Evolutionary conservation across 2,888 invertebrate genomes (phyloP).

Genomic region (Ganaspis brasiliensis): DNA sequence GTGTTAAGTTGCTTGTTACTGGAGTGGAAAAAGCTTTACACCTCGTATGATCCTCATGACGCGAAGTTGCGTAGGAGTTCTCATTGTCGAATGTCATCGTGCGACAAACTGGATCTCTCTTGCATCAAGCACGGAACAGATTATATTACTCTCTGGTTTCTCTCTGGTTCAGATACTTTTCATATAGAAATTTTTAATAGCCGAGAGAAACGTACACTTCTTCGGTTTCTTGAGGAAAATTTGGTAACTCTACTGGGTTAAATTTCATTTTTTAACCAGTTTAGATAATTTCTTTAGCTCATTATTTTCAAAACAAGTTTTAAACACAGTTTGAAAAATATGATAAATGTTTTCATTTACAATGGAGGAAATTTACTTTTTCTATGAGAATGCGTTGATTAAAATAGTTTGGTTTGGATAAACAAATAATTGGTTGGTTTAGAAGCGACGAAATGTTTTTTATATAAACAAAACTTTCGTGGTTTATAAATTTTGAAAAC

Average conservation of each 20-base stretch:
- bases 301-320: not conserved
- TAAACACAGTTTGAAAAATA: too few species aligned
- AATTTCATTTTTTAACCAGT: not conserved
- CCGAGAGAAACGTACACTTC: not conserved
- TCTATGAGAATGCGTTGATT: too few species aligned
- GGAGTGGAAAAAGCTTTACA: conserved; percentile 65
- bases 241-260: conserved; percentile 42
- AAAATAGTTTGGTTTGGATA: too few species aligned
- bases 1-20: conserved; percentile 60
- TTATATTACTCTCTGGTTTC: conserved; percentile 70
- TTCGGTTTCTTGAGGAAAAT: not conserved
- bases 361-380: too few species aligned
- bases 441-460: too few species aligned
- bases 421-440: too few species aligned
- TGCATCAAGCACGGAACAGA: conserved; percentile 69
- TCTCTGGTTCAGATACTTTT: conserved; percentile 45
- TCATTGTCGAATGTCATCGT: conserved; percentile 71
- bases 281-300: not conserved
- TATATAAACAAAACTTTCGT: too few species aligned
- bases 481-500: too few species aligned
- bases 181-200: conserved; percentile 9
- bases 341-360: not conserved
- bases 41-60: conserved; percentile 58
- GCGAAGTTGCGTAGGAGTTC: conserved; percentile 68
- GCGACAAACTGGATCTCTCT: conserved; percentile 72